Base-by-base conservation (phyloP, 2,797 vertebrate species). In the Scarus forsteni region DNA sequence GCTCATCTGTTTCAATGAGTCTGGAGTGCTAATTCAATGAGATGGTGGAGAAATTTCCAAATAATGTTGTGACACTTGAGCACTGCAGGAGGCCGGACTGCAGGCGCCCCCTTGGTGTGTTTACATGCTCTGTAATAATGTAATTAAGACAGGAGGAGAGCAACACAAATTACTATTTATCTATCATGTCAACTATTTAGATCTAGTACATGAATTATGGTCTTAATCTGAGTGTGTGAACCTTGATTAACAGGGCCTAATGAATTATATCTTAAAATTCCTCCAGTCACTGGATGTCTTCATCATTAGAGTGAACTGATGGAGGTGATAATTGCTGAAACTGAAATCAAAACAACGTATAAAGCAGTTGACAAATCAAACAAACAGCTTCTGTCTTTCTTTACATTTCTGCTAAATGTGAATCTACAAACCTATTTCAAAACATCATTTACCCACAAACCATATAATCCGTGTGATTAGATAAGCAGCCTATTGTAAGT, bases 61-160 rank as follows among this genome's bases (percentile, higher is more conserved):
- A 81, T 81, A 80, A 80, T 69, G 71, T 70, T 77, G 61, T 72
- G 83, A 85, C 81, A 89, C 78, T 67, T 13, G 39, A 79, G 71
- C 69, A 45, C 73, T 0, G 73, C 74, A 38, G 82, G 83, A 81
- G 66, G 65, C 66, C 57, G 34, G 62, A 67, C 74, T 36, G 45
- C 64, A 65, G 73, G 67, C 67, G 48, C 73, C 67, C 66, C 73
- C 12, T 75, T n/a, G 12, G 70, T 58, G 77, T 80, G 67, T 81
- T 80, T 81, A 80, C 73, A 67, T 35, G 50, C 51, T 64, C 66
- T 51, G 70, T 60, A 64, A 75, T 77, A 72, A 81, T 82, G 59
- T 73, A 67, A 87, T 79, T 80, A 81, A 64, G 59, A 66, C 52
- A 40, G 76, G 60, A 60, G 60, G 48, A 70, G 59, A 57, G 59